phyloP scores from a whole-genome alignment of 2,888 invertebrate genomes.

The Melanophora roralis region DNA sequence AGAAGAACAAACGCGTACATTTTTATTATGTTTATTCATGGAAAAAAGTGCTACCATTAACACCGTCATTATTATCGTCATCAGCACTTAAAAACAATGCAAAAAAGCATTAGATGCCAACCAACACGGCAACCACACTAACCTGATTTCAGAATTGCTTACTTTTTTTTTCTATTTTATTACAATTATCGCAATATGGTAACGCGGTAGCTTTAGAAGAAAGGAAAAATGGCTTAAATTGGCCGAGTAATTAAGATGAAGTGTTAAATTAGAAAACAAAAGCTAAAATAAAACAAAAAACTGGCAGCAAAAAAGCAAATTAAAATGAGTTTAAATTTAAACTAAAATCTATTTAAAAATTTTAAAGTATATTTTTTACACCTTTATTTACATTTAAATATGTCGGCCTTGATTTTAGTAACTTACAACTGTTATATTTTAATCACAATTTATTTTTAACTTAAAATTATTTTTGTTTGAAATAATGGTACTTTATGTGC shows the following conservation, averaged over 20 bases:
- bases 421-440: too few species aligned
- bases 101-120: background rate
- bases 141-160: slow-evolving; percentile 10
- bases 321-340: background rate
- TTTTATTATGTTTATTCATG: background rate
- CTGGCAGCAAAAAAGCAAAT: background rate
- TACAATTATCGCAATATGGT: slow-evolving; percentile 47
- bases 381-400: too few species aligned
- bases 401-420: too few species aligned
- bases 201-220: slow-evolving; percentile 29
- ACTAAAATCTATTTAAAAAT: background rate
- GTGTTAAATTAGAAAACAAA: slow-evolving; percentile 1
- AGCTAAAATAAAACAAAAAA: background rate
- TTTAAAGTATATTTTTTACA: too few species aligned
- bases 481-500: too few species aligned
- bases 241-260: slow-evolving; percentile 54
- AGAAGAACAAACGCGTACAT: too few species aligned
- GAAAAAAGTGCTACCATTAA: slow-evolving; percentile 15
- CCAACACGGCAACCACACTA: background rate
- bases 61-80: background rate
- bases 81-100: slow-evolving; percentile 3
- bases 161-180: background rate
- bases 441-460: too few species aligned
- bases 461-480: too few species aligned
- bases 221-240: slow-evolving; percentile 58